These are phyloP conservation scores for Syndactyla subalaris DNA, from an alignment of 2,797 vertebrate species.

Conservation along the genomic window DNA sequence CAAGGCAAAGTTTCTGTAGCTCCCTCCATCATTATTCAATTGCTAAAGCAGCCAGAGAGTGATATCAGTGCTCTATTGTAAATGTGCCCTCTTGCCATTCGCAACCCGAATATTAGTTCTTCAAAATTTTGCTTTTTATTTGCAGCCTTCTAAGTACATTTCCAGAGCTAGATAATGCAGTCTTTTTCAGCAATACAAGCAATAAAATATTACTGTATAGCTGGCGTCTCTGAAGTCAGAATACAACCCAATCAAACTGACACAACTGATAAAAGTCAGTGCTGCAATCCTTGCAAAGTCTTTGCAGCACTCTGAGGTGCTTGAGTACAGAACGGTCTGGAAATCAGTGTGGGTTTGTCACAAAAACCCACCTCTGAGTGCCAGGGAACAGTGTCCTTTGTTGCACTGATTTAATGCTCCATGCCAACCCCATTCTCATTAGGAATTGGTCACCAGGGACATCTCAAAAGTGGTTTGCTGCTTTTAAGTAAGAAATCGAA, in stretches of 20 bases:
- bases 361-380: not conserved
- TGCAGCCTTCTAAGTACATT: constrained; percentile 4
- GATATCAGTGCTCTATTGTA: not conserved
- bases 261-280: not conserved
- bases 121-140: constrained; percentile 26
- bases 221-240: not conserved
- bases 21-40: not conserved
- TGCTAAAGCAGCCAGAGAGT: not conserved
- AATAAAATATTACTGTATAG: not conserved
- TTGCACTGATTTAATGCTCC: not conserved
- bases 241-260: constrained; percentile 26
- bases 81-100: not conserved
- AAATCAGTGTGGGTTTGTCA: not conserved
- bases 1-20: not conserved
- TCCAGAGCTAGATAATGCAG: not conserved
- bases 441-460: not conserved
- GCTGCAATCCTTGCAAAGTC: not conserved
- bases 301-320: not conserved
- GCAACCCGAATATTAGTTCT: not conserved
- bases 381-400: not conserved
- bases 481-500: constrained; percentile 38
- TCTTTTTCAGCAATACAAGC: constrained; percentile 6
- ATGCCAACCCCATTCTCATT: not conserved
- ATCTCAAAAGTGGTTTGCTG: not conserved
- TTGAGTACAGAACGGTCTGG: not conserved